Base-by-base conservation (phyloP, 2,888 invertebrate species). In the Torymus aiolomorphi region DNA sequence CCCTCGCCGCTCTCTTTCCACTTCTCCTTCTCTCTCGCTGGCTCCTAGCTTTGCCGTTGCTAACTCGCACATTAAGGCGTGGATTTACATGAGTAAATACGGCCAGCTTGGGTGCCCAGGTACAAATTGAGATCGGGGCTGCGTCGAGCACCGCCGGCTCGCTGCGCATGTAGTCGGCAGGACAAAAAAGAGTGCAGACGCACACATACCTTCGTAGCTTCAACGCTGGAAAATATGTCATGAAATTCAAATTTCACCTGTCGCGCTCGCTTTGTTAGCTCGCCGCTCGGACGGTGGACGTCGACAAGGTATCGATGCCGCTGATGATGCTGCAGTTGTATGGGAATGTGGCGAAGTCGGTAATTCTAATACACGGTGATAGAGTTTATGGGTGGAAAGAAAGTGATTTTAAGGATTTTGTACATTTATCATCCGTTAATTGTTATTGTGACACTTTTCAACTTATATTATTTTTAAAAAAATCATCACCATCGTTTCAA, bases 21-120 rank as follows among this genome's bases (percentile, higher is more conserved):
- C 66, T 74, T 62, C 74, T 67, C 65, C 11, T 20, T n/a, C 16
- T 1, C 57, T 16, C 24, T 31, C n/a, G 16, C 54, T 16, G 56
- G 11, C 18, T 18, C 57, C 49, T 65, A 20, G 31, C 75, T 52
- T 59, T 52, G 52, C 67, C 66, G 71, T 83, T 83, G 82, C 82
- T 82, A 77, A 80, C 80, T 67, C 56, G 75, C 72, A 82, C 83
- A 83, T 84, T 84, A 84, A 80, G 82, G 83, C 81, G 83, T 82
- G 83, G 84, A 86, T 87, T 86, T 86, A 85, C 87, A 86, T 84
- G 85, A 81, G 84, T 84, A 86, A 87, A 86, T 86, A 85, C 81
- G 66, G 66, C 80, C 70, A 76, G 75, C 76, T 81, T 57, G 81
- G 83, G 52, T 1, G 76, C 73, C 76, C 82, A 81, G 73, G 80